These are phyloP conservation scores for Ctenopoma kingsleyae DNA, from an alignment of 2,797 vertebrate genomes.

Conservation along the genomic window DNA sequence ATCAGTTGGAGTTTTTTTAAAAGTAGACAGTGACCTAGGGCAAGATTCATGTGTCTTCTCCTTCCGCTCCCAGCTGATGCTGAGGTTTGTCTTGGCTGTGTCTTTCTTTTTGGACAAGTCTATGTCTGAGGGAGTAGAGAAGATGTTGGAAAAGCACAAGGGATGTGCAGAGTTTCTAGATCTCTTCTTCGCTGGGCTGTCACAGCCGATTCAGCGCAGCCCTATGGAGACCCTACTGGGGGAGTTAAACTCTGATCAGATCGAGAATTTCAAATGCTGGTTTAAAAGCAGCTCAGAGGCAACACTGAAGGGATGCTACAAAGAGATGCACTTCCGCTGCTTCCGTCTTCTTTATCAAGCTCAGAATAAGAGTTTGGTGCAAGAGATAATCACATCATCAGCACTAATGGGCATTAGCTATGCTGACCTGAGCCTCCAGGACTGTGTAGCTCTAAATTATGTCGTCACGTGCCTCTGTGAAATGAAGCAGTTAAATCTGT, in stretches of 20 bases:
- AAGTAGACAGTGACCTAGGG: slow-evolving; percentile 30
- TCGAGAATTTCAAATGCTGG: slow-evolving; percentile 70
- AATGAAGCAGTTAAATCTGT: slow-evolving; percentile 70
- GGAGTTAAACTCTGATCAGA: slow-evolving; percentile 39
- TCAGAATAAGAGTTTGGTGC: slow-evolving; percentile 73
- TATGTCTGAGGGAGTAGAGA: neutral
- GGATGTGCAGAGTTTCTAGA: slow-evolving; percentile 56
- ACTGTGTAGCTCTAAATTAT: slow-evolving; percentile 73
- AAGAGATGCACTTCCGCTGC: slow-evolving; percentile 53
- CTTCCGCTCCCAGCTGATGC: slow-evolving; percentile 76
- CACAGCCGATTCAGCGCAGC: slow-evolving; percentile 62
- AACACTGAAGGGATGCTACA: slow-evolving; percentile 20
- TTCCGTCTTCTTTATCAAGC: slow-evolving; percentile 80
- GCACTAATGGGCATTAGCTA: slow-evolving; percentile 54
- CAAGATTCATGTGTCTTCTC: slow-evolving; percentile 57
- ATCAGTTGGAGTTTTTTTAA: slow-evolving; percentile 61
- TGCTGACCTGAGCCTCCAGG: slow-evolving; percentile 48
- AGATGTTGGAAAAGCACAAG: slow-evolving; percentile 54
- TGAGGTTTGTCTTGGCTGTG: slow-evolving; percentile 79
- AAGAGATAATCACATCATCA: slow-evolving; percentile 51
- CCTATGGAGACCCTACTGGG: slow-evolving; percentile 71
- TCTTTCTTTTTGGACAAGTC: slow-evolving; percentile 70
- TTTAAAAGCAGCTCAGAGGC: slow-evolving; percentile 56
- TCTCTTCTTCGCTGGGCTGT: slow-evolving; percentile 81
- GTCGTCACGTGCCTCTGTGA: slow-evolving; percentile 63